These are phyloP conservation scores for Rhyacichthys aspro DNA, from an alignment of 2,797 vertebrate genomes.

Conservation along the genomic window DNA sequence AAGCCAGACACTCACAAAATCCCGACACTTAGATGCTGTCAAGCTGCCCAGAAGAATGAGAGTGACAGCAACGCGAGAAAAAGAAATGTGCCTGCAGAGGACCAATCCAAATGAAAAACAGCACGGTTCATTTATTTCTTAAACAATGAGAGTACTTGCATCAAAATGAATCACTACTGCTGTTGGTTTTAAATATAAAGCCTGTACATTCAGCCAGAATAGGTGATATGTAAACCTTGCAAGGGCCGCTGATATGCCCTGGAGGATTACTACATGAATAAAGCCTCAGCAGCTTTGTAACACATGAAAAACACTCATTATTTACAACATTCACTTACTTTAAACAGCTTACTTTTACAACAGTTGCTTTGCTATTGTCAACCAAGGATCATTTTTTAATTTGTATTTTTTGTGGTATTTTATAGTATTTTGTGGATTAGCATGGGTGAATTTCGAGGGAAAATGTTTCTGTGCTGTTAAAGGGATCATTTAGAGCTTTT, in stretches of 20 bases:
- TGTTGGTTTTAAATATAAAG: background rate
- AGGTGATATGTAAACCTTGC: slow-evolving; percentile 15
- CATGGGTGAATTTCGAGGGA: too few species aligned
- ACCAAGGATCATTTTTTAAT: slow-evolving; percentile 13
- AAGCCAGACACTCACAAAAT: slow-evolving; percentile 70
- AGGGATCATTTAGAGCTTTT: too few species aligned
- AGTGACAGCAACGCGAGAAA: slow-evolving; percentile 65
- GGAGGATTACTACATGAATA: slow-evolving; percentile 23
- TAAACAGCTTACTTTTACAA: background rate
- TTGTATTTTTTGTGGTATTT: background rate
- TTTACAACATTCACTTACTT: slow-evolving; percentile 9
- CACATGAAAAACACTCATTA: slow-evolving; percentile 35
- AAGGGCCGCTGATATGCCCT: slow-evolving; percentile 13
- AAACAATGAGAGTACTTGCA: slow-evolving; percentile 1
- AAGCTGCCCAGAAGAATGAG: slow-evolving; percentile 58
- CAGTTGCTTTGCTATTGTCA: background rate
- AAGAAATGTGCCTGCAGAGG: slow-evolving; percentile 37
- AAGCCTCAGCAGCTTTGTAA: slow-evolving; percentile 24
- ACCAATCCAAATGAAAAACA: slow-evolving; percentile 5
- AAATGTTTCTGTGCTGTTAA: too few species aligned
- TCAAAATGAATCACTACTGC: slow-evolving; percentile 4
- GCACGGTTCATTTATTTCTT: background rate
- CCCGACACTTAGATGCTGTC: slow-evolving; percentile 76
- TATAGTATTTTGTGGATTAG: background rate
- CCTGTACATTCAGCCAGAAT: slow-evolving; percentile 12